Percentiles rank a stretch among this genome's conserved stretches.
Conservation (phyloP, 1,140 invertebrate species). For the Meloidogyne exigua region DNA sequence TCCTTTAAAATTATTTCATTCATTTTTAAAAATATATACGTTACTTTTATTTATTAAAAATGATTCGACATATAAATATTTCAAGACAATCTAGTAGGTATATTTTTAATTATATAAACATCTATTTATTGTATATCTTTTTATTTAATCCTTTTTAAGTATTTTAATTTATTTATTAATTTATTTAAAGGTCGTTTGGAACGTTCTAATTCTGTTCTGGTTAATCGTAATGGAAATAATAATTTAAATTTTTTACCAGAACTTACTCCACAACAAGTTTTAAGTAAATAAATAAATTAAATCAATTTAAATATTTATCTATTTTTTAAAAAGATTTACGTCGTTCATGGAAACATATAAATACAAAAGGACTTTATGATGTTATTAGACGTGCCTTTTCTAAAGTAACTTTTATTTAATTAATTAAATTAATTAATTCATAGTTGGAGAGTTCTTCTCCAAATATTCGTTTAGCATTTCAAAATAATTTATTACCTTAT, state of each 20-base stretch:
- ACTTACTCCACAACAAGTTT: constrained; percentile 24
- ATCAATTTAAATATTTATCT: neutral
- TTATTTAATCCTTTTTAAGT: too few relatives aligned
- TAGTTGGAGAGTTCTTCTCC: constrained; percentile 20
- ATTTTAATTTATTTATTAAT: neutral
- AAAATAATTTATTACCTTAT: neutral
- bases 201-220: constrained; percentile 23
- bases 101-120: neutral
- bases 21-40: too few relatives aligned
- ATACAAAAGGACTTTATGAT: constrained; percentile 45
- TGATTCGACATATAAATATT: neutral
- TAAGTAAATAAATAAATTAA: constrained; percentile 12
- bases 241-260: constrained; percentile 22
- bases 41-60: neutral
- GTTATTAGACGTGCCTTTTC: constrained; percentile 41
- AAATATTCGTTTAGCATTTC: constrained; percentile 19
- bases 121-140: neutral
- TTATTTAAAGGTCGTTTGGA: constrained; percentile 21
- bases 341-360: constrained; percentile 43
- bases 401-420: constrained; percentile 25
- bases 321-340: constrained; percentile 7
- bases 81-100: neutral
- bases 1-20: too few relatives aligned
- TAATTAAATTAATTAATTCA: neutral
- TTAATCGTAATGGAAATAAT: constrained; percentile 6